phyloP scores from a whole-genome alignment of 2,113 vertebrate genomes.

The Vimba vimba region DNA sequence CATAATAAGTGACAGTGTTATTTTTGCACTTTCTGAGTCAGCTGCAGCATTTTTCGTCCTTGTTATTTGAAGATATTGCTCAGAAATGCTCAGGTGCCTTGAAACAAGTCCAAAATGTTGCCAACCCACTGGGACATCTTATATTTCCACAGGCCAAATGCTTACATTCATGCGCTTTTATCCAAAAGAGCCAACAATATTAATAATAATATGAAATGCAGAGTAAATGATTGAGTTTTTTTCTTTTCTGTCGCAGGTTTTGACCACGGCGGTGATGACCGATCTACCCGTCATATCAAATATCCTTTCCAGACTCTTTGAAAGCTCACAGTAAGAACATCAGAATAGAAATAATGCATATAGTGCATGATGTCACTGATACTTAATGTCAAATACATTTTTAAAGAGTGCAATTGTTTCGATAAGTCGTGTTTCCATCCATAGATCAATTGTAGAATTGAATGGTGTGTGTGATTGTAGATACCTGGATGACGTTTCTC shows the following conservation, averaged over 20 bases:
- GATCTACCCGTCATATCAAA: conserved; percentile 96
- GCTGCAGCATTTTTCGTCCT: not conserved
- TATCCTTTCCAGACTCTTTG: conserved; percentile 96
- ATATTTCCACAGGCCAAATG: not conserved
- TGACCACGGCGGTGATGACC: conserved; percentile 99
- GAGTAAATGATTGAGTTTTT: not conserved
- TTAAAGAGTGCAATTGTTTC: not conserved
- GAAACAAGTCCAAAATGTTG: not conserved
- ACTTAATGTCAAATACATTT: not conserved
- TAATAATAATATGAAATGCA: not conserved
- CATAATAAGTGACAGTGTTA: not conserved
- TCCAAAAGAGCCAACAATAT: not conserved
- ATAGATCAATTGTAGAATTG: not conserved
- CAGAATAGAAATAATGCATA: not conserved
- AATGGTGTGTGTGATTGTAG: conserved; percentile 67
- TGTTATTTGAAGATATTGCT: not conserved
- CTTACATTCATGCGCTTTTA: not conserved
- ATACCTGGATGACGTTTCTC: conserved; percentile 97
- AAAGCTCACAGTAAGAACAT: conserved; percentile 95
- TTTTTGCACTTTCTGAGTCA: not conserved
- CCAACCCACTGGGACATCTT: no score
- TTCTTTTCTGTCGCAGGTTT: conserved; percentile 78
- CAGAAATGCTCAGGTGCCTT: not conserved
- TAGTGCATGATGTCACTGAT: no score
- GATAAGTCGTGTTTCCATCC: not conserved